phyloP scores from a whole-genome alignment of 2,113 vertebrate species.

The Sceloporus undulatus region DNA sequence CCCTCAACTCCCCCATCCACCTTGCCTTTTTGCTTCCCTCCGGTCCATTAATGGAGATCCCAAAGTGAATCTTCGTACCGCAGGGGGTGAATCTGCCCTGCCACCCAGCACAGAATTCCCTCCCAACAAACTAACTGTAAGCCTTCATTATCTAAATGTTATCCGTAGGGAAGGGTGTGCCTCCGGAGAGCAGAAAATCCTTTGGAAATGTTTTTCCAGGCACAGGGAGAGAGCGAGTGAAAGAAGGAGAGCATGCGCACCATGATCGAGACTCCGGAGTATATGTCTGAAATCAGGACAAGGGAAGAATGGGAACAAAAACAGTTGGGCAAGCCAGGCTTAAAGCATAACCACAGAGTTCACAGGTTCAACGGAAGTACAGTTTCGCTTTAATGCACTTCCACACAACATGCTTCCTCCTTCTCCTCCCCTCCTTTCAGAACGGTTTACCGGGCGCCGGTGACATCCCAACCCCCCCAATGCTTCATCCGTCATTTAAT shows the following conservation, averaged over 20 bases:
- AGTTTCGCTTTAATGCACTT: not conserved
- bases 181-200: conserved; percentile 66
- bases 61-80: not conserved
- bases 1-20: too few relatives aligned
- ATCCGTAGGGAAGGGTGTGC: conserved; percentile 64
- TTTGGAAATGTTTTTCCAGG: conserved; percentile 62
- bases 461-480: not conserved
- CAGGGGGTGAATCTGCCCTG: too few relatives aligned
- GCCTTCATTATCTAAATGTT: conserved; percentile 66
- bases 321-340: not conserved
- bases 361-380: not conserved
- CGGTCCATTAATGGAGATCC: not conserved
- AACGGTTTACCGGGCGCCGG: not conserved
- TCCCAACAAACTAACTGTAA: conserved; percentile 53
- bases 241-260: too few relatives aligned
- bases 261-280: not conserved
- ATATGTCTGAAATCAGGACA: not conserved
- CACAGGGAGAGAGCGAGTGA: too few relatives aligned
- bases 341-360: not conserved
- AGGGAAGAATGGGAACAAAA: not conserved
- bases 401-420: too few relatives aligned
- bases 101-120: not conserved
- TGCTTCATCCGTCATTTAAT: not conserved
- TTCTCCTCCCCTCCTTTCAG: not conserved
- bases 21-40: too few relatives aligned